Evolutionary conservation across 2,888 invertebrate genomes (phyloP).

Genomic region (Brenthis daphne): DNA sequence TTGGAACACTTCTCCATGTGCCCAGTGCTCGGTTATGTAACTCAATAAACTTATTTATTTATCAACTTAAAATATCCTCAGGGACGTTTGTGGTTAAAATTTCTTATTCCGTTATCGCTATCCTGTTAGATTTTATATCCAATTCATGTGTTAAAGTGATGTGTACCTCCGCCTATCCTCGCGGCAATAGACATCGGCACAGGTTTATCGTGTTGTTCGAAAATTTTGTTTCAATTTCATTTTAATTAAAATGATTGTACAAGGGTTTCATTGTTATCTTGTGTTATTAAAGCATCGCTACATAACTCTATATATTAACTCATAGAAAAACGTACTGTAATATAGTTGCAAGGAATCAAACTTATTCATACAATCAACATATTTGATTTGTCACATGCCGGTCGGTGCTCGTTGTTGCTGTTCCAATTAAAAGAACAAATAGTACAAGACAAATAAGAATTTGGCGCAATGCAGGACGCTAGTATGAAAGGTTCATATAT

Average conservation of each 20-base stretch:
- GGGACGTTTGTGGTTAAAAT: conserved; percentile 32
- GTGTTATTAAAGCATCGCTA: conserved; percentile 48
- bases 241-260: conserved; percentile 37
- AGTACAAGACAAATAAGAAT: conserved; percentile 65
- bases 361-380: conserved; percentile 28
- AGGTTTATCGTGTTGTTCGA: conserved; percentile 69
- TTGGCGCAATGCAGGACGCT: conserved; percentile 79
- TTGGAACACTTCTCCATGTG: conserved; percentile 70
- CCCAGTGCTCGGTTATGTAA: conserved; percentile 77
- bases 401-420: conserved; percentile 31
- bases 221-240: conserved; percentile 52
- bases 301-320: conserved; percentile 2
- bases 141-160: conserved; percentile 66
- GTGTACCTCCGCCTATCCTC: conserved; percentile 68
- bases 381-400: conserved; percentile 28
- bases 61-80: conserved; percentile 62
- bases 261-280: conserved; percentile 17
- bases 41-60: conserved; percentile 78
- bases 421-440: conserved; percentile 69
- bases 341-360: conserved; percentile 13
- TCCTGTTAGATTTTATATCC: conserved; percentile 27
- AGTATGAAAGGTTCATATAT: conserved; percentile 63
- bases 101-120: conserved; percentile 19
- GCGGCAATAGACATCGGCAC: conserved; percentile 67
- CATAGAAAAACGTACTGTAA: conserved; percentile 15